Evolutionary conservation across 2,113 vertebrate species (phyloP), one percentile per base, ranked within the genome.

Genomic region (Pyrgilauda ruficollis): DNA sequence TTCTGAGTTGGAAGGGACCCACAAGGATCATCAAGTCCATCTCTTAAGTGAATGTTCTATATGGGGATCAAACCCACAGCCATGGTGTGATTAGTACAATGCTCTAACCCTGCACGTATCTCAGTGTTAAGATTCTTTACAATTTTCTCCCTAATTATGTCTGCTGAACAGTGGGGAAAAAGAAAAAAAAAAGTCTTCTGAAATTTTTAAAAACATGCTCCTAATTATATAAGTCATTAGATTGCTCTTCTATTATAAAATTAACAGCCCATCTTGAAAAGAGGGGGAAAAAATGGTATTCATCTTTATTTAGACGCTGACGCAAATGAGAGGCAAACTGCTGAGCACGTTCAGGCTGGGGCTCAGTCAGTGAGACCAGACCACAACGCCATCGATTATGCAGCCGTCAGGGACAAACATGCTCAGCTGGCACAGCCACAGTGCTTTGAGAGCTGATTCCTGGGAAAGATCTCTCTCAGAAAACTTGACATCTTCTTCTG

Each of bases 251-350:
- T 67, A 37, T 90, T 90, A 92, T 58, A 77, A 92, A 94, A 94
- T 92, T 90, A 95, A 92, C 59, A 77, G 72, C 63, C 69, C 67
- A 52, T 96, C 86, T 92, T 96, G 78, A 74, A 83, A 92, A 73
- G 33, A 67, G 28, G 4, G 3, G 4, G 1, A 13, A 46, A 84
- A 72, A 41, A 10, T 2, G 4, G 35, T 4, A 88, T 91, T 89
- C 21, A 47, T 90, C 79, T 93, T 95, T 94, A 92, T 96, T 95
- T 93, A 94, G 94, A 69, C 0, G 3, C 31, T 93, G 90, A 94
- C 64, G 72, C 92, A 95, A 92, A 93, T n/a, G 59, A 94, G 83
- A 86, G 46, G 68, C 79, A 83, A 86, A 92, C 59, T 86, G 82
- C 75, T 88, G 80, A 90, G 85, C n/a, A 63, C 12, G 28, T 66